These are phyloP conservation scores for Dolichoris vasculosae DNA, from an alignment of 1,140 invertebrate species.

Conservation along the genomic window DNA sequence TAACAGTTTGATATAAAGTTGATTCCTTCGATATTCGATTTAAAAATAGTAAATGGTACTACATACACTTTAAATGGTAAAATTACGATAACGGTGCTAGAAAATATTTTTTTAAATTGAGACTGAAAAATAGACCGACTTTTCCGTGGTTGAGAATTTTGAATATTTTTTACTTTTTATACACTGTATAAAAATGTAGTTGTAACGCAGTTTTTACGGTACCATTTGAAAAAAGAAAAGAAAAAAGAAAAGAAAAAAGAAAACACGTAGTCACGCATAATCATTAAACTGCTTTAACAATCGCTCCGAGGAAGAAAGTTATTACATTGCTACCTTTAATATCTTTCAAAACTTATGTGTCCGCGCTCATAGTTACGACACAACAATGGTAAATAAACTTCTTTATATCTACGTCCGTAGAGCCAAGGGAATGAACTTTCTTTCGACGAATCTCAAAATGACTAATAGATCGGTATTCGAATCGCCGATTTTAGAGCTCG, in stretches of 20 bases:
- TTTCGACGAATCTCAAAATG: neutral
- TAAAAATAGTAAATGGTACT: too few relatives aligned
- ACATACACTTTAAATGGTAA: too few relatives aligned
- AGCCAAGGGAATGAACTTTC: neutral
- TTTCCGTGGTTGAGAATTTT: too few relatives aligned
- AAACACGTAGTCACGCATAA: neutral
- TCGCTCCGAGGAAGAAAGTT: neutral
- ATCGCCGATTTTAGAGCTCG: neutral
- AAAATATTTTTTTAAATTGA: too few relatives aligned
- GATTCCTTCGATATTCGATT: too few relatives aligned
- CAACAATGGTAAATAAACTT: neutral
- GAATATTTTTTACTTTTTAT: too few relatives aligned
- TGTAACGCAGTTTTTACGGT: too few relatives aligned
- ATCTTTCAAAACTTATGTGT: neutral
- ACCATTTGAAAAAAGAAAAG: neutral
- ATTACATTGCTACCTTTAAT: neutral
- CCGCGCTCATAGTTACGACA: slow-evolving; percentile 9
- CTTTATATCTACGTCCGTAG: neutral
- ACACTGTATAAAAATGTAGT: too few relatives aligned
- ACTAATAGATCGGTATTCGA: neutral
- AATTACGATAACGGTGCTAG: too few relatives aligned
- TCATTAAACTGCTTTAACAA: neutral
- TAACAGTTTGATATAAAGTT: too few relatives aligned
- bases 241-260: neutral
- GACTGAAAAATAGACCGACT: too few relatives aligned